These are phyloP conservation scores for Synodontis membranacea DNA, from an alignment of 2,113 vertebrate genomes.

Conservation along the genomic window DNA sequence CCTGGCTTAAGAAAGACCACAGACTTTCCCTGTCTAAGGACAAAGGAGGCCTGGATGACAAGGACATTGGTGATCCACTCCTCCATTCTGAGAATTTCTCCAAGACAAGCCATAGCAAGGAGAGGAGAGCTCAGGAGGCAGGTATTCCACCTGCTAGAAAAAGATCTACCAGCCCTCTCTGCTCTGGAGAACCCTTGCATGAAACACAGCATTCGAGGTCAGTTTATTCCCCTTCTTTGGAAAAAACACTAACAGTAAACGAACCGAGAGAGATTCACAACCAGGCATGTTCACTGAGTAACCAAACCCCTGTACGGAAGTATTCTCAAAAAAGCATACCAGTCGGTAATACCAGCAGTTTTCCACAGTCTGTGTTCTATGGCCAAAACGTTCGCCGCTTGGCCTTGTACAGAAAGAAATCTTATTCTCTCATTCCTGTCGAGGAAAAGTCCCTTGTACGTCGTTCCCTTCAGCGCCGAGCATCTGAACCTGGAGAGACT, in stretches of 20 bases:
- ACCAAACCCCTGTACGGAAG: background rate
- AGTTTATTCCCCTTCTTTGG: slow-evolving; percentile 44
- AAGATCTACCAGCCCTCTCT: slow-evolving; percentile 38
- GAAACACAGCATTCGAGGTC: slow-evolving; percentile 53
- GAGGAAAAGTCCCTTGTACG: slow-evolving; percentile 27
- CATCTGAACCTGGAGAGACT: slow-evolving; percentile 55
- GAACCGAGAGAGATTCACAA: slow-evolving; percentile 50
- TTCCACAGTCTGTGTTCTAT: slow-evolving; percentile 59
- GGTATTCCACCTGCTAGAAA: background rate
- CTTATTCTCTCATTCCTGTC: slow-evolving; percentile 44
- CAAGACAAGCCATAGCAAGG: slow-evolving; percentile 34
- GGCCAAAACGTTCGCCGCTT: slow-evolving; percentile 54
- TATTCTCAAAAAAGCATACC: background rate
- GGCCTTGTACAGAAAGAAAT: slow-evolving; percentile 61
- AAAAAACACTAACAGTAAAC: slow-evolving; percentile 50
- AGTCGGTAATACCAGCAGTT: slow-evolving; percentile 13
- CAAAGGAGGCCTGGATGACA: slow-evolving; percentile 54
- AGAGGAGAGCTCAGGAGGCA: background rate
- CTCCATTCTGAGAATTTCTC: slow-evolving; percentile 17
- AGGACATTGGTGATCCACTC: slow-evolving; percentile 54
- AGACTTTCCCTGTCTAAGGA: slow-evolving; percentile 77
- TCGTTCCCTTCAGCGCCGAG: slow-evolving; percentile 52
- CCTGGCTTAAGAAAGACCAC: slow-evolving; percentile 79
- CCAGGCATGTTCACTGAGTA: slow-evolving; percentile 23
- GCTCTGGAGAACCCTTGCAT: slow-evolving; percentile 59